Percentiles rank a stretch among this genome's conserved stretches.
These are phyloP conservation scores for Potamilus streckersoni DNA, from an alignment of 1,140 invertebrate species.

Conservation along the genomic window DNA sequence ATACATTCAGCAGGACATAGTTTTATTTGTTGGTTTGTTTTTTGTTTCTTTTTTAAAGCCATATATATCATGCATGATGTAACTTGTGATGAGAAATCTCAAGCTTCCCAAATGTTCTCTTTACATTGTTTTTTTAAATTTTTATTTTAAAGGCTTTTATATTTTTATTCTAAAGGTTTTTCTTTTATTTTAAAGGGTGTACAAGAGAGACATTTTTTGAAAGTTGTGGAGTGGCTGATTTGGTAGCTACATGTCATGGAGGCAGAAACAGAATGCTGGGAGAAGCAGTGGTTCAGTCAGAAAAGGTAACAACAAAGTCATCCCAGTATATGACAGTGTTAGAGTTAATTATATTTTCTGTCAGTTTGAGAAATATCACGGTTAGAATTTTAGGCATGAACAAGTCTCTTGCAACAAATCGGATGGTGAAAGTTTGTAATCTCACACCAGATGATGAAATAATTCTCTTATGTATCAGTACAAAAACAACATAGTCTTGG, in stretches of 20 bases:
- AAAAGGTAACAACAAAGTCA: conserved; percentile 75
- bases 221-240: conserved; percentile 98
- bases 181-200: conserved; percentile 38
- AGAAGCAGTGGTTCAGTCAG: conserved; percentile 88
- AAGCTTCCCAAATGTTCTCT: too few species aligned
- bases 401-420: not conserved
- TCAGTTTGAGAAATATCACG: not conserved
- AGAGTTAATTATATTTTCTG: not conserved
- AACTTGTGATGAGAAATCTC: too few species aligned
- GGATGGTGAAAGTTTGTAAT: not conserved
- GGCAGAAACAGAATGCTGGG: conserved; percentile 95
- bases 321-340: not conserved
- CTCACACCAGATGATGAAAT: not conserved
- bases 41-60: too few species aligned
- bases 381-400: not conserved
- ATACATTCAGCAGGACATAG: too few species aligned
- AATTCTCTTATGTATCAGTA: not conserved
- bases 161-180: too few species aligned
- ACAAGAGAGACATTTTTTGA: conserved; percentile 96
- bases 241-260: conserved; percentile 99
- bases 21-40: too few species aligned
- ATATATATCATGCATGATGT: too few species aligned
- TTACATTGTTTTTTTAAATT: too few species aligned
- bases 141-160: too few species aligned
- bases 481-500: too few species aligned